Evolutionary conservation across 1,140 invertebrate genomes (phyloP).

Genomic region (Aphelinus certus): DNA sequence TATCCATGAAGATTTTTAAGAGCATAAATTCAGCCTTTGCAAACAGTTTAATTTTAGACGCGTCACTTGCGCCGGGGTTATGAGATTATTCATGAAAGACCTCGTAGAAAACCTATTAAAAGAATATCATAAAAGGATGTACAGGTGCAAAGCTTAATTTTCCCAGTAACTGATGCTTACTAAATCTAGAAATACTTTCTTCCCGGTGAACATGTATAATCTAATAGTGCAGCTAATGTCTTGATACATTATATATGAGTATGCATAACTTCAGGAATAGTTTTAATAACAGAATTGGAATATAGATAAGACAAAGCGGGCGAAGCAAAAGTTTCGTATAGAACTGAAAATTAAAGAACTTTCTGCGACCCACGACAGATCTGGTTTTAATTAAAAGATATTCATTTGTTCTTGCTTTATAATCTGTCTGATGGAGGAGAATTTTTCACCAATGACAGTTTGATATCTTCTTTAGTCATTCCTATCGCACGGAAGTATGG

Average conservation of each 20-base stretch:
- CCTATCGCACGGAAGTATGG: neutral
- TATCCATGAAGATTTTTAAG: too few species aligned
- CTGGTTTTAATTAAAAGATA: conserved; percentile 15
- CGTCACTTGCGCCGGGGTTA: neutral
- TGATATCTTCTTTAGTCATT: neutral
- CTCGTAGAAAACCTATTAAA: neutral
- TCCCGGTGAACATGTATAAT: too few species aligned
- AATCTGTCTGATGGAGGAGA: neutral
- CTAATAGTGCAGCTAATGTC: too few species aligned
- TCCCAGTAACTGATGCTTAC: too few species aligned
- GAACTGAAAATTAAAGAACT: conserved; percentile 1
- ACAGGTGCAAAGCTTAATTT: neutral
- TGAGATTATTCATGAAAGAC: conserved; percentile 14
- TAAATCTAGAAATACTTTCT: too few species aligned
- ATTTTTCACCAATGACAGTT: neutral
- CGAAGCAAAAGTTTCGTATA: neutral
- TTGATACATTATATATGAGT: too few species aligned
- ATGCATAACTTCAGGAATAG: too few species aligned
- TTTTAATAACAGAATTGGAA: too few species aligned
- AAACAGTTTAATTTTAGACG: conserved; percentile 15
- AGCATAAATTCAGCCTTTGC: neutral
- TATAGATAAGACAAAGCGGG: too few species aligned
- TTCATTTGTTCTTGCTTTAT: conserved; percentile 17
- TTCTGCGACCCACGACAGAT: neutral
- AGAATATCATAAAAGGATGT: conserved; percentile 1